Percentiles rank a stretch among this genome's conserved stretches.
phyloP scores from a whole-genome alignment of 2,888 invertebrate species.

The Sylvicola cinctus region DNA sequence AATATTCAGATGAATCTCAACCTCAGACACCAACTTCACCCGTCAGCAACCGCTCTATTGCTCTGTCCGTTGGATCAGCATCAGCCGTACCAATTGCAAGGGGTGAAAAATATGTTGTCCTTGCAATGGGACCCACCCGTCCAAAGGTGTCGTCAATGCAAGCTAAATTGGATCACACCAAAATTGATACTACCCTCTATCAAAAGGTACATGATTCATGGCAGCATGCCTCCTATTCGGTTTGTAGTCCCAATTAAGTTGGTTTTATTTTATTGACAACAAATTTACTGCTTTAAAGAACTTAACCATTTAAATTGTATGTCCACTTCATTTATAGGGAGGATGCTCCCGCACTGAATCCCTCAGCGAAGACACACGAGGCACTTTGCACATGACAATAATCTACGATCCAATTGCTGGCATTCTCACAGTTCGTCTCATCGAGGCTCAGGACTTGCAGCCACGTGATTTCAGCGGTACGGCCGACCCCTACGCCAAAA shows the following conservation, averaged over 20 bases:
- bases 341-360: slow-evolving; percentile 11
- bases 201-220: slow-evolving; percentile 22
- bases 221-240: not conserved
- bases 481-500: slow-evolving; percentile 44
- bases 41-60: slow-evolving; percentile 24
- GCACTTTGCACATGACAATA: slow-evolving; percentile 38
- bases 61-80: slow-evolving; percentile 20
- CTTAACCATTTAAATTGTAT: not conserved
- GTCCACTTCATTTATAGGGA: not conserved
- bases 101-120: slow-evolving; percentile 32
- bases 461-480: slow-evolving; percentile 36
- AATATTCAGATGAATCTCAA: slow-evolving; percentile 21
- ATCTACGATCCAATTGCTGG: slow-evolving; percentile 39
- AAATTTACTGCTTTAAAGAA: too few relatives aligned
- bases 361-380: slow-evolving; percentile 30
- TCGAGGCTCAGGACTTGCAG: slow-evolving; percentile 32
- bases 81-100: slow-evolving; percentile 24
- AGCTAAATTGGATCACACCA: slow-evolving; percentile 39
- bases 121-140: slow-evolving; percentile 27
- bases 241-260: not conserved
- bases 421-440: slow-evolving; percentile 37
- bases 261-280: slow-evolving; percentile 4
- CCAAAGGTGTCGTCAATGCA: slow-evolving; percentile 36
- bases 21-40: slow-evolving; percentile 27
- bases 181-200: slow-evolving; percentile 36